phyloP scores from a whole-genome alignment of 2,797 vertebrate genomes.

The Molossus molossus region DNA sequence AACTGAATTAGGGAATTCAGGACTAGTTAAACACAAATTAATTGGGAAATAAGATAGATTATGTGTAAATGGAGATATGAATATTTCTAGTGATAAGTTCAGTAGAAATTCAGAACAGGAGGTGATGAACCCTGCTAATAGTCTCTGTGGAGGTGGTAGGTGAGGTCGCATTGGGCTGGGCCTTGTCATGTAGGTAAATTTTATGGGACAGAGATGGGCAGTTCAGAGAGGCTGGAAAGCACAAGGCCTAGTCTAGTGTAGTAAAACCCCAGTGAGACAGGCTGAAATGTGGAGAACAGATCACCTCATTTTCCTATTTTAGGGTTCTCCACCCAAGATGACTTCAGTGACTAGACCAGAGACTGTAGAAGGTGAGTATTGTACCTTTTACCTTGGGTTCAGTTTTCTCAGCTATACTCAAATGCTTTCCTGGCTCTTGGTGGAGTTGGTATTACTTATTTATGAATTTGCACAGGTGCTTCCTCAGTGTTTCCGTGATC shows the following conservation, averaged over 20 bases:
- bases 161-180: background rate
- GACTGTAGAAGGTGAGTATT: slow-evolving; percentile 73
- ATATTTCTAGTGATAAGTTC: slow-evolving; percentile 30
- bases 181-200: slow-evolving; percentile 24
- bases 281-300: background rate
- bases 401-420: slow-evolving; percentile 45
- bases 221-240: slow-evolving; percentile 6
- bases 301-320: slow-evolving; percentile 68
- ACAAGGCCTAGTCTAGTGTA: background rate
- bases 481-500: slow-evolving; percentile 46
- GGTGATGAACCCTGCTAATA: background rate
- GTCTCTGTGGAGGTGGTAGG: background rate
- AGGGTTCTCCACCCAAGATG: slow-evolving; percentile 69
- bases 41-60: background rate
- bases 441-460: slow-evolving; percentile 56
- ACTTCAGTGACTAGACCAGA: slow-evolving; percentile 69
- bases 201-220: background rate
- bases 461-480: slow-evolving; percentile 25
- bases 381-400: slow-evolving; percentile 39
- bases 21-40: slow-evolving; percentile 9
- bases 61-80: background rate
- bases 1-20: background rate
- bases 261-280: background rate
- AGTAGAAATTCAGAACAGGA: slow-evolving; percentile 1
- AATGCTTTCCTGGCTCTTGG: slow-evolving; percentile 29